Evolutionary conservation across 1,140 invertebrate genomes (phyloP).

Genomic region (Drosophila oshimai): DNA sequence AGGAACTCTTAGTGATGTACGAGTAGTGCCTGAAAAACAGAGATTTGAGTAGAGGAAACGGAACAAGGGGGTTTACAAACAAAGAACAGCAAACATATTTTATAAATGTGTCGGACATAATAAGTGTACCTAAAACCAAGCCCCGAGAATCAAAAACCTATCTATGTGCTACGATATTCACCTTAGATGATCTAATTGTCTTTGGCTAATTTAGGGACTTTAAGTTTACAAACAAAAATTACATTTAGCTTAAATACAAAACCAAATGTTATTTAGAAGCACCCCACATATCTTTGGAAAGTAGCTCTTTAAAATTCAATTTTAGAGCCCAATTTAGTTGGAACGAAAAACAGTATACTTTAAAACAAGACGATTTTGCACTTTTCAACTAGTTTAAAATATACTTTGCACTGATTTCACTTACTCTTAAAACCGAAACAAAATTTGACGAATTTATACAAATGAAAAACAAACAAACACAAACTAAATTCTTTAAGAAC

Average conservation of each 20-base stretch:
- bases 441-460: conserved; percentile 73
- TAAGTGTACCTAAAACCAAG: conserved; percentile 31
- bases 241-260: conserved; percentile 22
- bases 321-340: conserved; percentile 14
- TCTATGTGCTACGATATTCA: conserved; percentile 36
- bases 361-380: conserved; percentile 5
- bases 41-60: not conserved
- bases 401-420: conserved; percentile 68
- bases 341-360: not conserved
- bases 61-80: not conserved
- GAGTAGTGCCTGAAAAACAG: conserved; percentile 64
- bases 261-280: conserved; percentile 29
- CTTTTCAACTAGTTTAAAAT: conserved; percentile 35
- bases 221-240: conserved; percentile 44
- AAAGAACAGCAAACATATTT: conserved; percentile 50
- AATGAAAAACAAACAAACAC: conserved; percentile 5
- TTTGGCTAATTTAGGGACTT: conserved; percentile 45
- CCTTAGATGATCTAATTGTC: conserved; percentile 36
- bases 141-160: conserved; percentile 30
- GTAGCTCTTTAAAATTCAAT: conserved; percentile 31
- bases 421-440: conserved; percentile 19
- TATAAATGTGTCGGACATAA: conserved; percentile 62
- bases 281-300: conserved; percentile 54
- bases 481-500: conserved; percentile 45
- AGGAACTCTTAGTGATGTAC: conserved; percentile 51